phyloP scores from a whole-genome alignment of 2,888 invertebrate genomes.

The Trichogramma evanescens region DNA sequence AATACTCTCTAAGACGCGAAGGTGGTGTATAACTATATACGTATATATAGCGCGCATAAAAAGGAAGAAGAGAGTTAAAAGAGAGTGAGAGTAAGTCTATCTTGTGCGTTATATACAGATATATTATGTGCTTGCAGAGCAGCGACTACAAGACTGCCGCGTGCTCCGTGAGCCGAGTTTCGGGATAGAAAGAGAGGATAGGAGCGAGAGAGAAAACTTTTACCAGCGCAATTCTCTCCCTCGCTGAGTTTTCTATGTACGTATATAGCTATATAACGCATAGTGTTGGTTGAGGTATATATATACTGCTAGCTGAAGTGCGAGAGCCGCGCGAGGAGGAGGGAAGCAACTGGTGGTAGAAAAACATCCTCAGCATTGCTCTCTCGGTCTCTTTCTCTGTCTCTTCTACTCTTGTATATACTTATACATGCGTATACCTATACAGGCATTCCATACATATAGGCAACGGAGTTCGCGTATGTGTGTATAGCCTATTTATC shows the following conservation, averaged over 20 bases:
- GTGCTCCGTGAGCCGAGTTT: constrained; percentile 17
- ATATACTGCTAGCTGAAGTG: neutral
- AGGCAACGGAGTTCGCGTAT: too few relatives aligned
- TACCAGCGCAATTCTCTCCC: constrained; percentile 25
- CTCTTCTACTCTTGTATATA: constrained; percentile 4
- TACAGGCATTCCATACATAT: too few relatives aligned
- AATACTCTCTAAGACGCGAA: constrained; percentile 13
- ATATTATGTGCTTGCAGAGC: constrained; percentile 3
- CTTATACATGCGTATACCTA: too few relatives aligned
- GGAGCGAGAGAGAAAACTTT: constrained; percentile 18
- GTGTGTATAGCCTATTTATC: too few relatives aligned
- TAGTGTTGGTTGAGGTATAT: constrained; percentile 3
- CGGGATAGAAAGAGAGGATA: constrained; percentile 14
- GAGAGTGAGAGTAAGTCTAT: constrained; percentile 6
- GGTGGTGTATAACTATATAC: neutral
- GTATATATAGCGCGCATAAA: neutral
- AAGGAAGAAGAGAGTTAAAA: constrained; percentile 12
- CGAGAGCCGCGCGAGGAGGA: constrained; percentile 23
- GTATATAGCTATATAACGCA: constrained; percentile 18
- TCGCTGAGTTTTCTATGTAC: constrained; percentile 27
- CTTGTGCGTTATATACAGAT: neutral
- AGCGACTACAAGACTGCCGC: constrained; percentile 17
- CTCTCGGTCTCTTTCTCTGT: constrained; percentile 28
- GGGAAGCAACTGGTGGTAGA: constrained; percentile 48
- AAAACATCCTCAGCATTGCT: constrained; percentile 45